Evolutionary conservation across 2,113 vertebrate species (phyloP).

Genomic region (Daubentonia madagascariensis): DNA sequence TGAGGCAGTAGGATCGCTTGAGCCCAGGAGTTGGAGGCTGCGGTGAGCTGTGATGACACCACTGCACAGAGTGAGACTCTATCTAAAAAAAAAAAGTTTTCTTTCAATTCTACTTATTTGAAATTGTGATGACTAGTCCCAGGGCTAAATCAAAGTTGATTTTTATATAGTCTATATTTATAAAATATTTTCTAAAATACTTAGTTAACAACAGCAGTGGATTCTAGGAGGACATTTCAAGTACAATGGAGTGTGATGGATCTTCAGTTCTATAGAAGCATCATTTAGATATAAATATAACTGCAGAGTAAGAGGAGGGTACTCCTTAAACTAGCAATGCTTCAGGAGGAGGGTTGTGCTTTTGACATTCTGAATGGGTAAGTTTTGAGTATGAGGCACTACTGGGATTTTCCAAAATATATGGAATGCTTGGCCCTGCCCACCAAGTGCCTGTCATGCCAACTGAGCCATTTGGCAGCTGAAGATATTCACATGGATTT

Average conservation of each 20-base stretch:
- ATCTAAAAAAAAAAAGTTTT: background rate
- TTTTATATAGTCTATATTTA: slow-evolving; percentile 20
- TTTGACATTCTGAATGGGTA: background rate
- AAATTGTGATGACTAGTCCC: background rate
- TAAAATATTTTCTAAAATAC: slow-evolving; percentile 4
- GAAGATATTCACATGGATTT: background rate
- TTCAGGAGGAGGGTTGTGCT: background rate
- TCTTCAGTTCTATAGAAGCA: background rate
- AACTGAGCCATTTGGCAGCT: background rate
- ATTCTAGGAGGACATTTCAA: slow-evolving; percentile 42
- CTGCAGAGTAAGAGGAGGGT: background rate
- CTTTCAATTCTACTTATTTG: slow-evolving; percentile 8
- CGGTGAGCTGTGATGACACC: too few species aligned
- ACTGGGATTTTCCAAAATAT: background rate
- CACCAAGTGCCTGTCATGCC: background rate
- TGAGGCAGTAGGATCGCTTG: too few species aligned
- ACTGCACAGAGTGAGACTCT: too few species aligned
- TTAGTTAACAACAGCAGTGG: background rate
- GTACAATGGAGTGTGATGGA: background rate
- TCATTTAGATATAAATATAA: slow-evolving; percentile 25
- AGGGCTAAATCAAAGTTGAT: background rate
- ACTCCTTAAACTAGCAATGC: background rate
- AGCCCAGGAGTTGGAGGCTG: too few species aligned
- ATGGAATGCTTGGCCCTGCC: background rate
- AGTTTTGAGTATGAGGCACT: background rate